phyloP scores from a whole-genome alignment of 1,140 invertebrate species.

The Neotoxoptera formosana region DNA sequence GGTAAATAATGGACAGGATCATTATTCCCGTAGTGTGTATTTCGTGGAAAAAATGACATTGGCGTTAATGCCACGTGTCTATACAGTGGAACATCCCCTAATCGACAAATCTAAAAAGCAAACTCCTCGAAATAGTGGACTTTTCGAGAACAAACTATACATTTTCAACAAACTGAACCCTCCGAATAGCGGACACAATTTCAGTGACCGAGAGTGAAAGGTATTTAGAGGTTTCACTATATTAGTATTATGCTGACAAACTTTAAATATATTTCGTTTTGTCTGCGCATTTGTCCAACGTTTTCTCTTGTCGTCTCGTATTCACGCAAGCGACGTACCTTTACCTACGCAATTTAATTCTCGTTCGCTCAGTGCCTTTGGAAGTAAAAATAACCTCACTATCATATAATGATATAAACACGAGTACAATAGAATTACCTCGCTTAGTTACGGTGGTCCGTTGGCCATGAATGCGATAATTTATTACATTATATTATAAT shows the following conservation, averaged over 20 bases:
- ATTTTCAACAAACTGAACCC: too few species aligned
- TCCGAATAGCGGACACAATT: too few species aligned
- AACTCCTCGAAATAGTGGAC: too few species aligned
- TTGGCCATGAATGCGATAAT: not conserved
- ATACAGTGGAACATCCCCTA: too few species aligned
- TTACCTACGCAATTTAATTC: not conserved
- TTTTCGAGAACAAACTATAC: too few species aligned
- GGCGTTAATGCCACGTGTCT: too few species aligned
- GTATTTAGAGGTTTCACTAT: too few species aligned
- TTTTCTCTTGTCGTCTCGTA: not conserved
- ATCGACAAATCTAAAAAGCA: too few species aligned
- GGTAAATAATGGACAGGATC: too few species aligned
- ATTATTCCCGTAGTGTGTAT: too few species aligned
- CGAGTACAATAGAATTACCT: not conserved
- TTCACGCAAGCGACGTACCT: not conserved
- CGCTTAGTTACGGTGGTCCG: not conserved
- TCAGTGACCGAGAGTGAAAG: too few species aligned
- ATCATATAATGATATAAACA: not conserved
- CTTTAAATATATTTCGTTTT: not conserved
- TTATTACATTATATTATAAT: slow-evolving; percentile 11
- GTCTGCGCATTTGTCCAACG: not conserved
- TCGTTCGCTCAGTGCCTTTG: not conserved
- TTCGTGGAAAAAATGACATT: too few species aligned
- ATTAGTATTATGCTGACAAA: not conserved
- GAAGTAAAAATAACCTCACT: not conserved